A percentile compares a stretch with the other conserved stretches of the same genome.
Evolutionary conservation across 2,797 vertebrate genomes (phyloP).

Genomic region (Glossophaga mutica): DNA sequence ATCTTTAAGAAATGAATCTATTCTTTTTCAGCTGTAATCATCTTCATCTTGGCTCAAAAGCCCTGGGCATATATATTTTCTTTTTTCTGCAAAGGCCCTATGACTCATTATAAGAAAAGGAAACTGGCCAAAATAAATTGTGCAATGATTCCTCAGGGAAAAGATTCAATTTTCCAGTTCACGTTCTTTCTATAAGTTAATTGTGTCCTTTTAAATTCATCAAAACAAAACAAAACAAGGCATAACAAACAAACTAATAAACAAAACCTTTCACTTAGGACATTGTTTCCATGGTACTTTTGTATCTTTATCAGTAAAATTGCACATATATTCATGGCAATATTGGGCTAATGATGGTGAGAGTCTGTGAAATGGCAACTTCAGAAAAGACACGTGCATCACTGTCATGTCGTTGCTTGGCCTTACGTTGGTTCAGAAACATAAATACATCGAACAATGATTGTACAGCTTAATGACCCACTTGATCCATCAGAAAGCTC

Average conservation of each 20-base stretch:
- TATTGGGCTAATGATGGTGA: neutral
- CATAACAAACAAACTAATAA: neutral
- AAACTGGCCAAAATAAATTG: slow-evolving; percentile 55
- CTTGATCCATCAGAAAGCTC: neutral
- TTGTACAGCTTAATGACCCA: neutral
- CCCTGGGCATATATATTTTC: neutral
- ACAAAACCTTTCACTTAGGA: neutral
- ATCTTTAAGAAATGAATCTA: slow-evolving; percentile 15
- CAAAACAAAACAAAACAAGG: neutral
- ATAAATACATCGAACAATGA: neutral
- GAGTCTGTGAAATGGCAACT: neutral
- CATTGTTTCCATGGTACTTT: neutral
- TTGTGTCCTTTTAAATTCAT: neutral
- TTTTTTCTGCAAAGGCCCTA: neutral
- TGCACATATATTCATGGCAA: neutral
- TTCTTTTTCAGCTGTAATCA: slow-evolving; percentile 44
- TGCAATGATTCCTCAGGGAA: slow-evolving; percentile 7
- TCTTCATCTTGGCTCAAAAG: slow-evolving; percentile 49
- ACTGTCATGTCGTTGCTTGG: neutral
- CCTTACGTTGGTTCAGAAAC: neutral
- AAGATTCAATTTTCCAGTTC: slow-evolving; percentile 27
- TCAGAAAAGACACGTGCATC: neutral
- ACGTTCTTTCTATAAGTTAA: slow-evolving; percentile 36
- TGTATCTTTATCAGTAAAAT: slow-evolving; percentile 41
- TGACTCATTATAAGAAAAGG: slow-evolving; percentile 54